Percentiles rank a stretch among this genome's conserved stretches.
These are phyloP conservation scores for Heliconius eleuchia DNA, from an alignment of 1,140 invertebrate species.

Conservation along the genomic window DNA sequence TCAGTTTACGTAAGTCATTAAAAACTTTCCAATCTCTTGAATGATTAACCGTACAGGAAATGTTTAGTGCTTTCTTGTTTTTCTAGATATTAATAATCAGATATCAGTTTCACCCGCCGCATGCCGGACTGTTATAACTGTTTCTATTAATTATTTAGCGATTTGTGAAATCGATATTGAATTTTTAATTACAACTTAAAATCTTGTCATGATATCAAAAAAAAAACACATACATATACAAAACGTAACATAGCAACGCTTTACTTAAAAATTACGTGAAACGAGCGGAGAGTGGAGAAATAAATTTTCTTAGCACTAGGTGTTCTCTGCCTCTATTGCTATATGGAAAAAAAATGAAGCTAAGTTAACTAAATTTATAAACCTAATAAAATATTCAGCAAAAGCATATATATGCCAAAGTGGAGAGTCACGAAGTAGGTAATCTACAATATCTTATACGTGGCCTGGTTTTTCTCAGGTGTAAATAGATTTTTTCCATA, in stretches of 20 bases:
- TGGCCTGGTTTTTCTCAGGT: background rate
- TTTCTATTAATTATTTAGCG: background rate
- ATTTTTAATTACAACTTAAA: background rate
- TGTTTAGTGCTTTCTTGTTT: background rate
- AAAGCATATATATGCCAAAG: background rate
- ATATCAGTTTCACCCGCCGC: constrained; percentile 6
- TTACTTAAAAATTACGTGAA: background rate
- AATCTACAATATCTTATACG: background rate
- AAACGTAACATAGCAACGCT: background rate
- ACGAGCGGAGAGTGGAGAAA: background rate
- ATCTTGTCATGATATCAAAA: background rate
- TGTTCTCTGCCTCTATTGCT: background rate
- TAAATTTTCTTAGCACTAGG: background rate
- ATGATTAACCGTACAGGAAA: constrained; percentile 8
- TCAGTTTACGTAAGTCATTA: background rate
- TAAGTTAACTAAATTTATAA: background rate
- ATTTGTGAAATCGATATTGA: constrained; percentile 2
- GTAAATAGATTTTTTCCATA: constrained; percentile 6
- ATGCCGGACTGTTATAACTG: background rate
- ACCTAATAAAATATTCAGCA: background rate
- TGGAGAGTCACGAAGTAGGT: background rate
- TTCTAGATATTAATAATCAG: constrained; percentile 13
- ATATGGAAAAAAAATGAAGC: background rate
- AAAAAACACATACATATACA: background rate
- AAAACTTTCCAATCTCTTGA: constrained; percentile 1